Percentiles rank a stretch among this genome's conserved stretches.
phyloP scores from a whole-genome alignment of 2,113 vertebrate genomes.

The Odocoileus hemionus region DNA sequence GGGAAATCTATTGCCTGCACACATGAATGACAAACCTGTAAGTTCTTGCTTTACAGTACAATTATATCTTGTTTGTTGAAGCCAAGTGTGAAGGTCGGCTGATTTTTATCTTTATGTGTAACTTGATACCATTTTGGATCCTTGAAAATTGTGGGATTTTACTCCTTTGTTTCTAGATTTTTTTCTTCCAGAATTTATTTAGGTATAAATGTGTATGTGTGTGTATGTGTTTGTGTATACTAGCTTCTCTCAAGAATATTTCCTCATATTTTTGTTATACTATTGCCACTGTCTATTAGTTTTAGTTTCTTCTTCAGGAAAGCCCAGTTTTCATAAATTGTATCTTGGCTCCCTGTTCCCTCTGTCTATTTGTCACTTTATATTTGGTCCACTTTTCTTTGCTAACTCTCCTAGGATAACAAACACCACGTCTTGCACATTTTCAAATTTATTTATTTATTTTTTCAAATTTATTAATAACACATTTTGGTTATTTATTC shows the following conservation, averaged over 20 bases:
- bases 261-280: background rate
- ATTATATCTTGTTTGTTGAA: background rate
- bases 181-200: background rate
- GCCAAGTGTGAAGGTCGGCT: background rate
- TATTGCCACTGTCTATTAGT: background rate
- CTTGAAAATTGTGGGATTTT: background rate
- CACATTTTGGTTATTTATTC: background rate
- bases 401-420: background rate
- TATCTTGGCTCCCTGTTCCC: background rate
- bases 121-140: background rate
- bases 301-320: background rate
- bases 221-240: background rate
- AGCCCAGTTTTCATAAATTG: background rate
- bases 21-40: background rate
- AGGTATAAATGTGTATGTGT: background rate
- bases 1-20: background rate
- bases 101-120: conserved; percentile 7
- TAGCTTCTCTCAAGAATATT: background rate
- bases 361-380: background rate
- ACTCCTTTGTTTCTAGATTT: background rate
- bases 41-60: background rate
- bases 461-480: background rate
- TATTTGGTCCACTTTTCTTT: background rate
- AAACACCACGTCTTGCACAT: background rate
- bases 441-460: background rate